phyloP scores from a whole-genome alignment of 2,113 vertebrate species.

The Ivindomyrus marchei region DNA sequence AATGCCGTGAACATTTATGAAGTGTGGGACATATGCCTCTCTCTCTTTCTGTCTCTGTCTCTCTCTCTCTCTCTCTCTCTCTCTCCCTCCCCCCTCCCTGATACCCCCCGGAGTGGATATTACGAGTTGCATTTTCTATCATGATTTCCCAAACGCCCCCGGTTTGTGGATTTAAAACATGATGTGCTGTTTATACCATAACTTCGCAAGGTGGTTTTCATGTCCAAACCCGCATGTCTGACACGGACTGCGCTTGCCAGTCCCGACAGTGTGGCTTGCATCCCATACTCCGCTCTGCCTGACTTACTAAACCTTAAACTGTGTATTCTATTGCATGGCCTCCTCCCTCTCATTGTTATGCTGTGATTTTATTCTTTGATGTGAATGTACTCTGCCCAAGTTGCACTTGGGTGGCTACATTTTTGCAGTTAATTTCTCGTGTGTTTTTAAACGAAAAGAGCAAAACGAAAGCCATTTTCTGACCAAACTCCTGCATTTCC shows the following conservation, averaged over 20 bases:
- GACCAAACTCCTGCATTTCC: conserved; percentile 92
- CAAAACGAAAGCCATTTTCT: conserved; percentile 77
- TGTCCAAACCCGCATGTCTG: conserved; percentile 68
- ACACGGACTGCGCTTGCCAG: conserved; percentile 55
- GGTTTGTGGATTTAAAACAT: conserved; percentile 41
- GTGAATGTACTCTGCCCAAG: conserved; percentile 80
- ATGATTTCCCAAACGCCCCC: conserved; percentile 32
- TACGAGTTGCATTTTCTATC: conserved; percentile 31
- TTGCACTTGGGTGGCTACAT: conserved; percentile 85
- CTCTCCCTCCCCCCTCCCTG: background rate
- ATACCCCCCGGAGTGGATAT: conserved; percentile 6
- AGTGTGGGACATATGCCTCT: conserved; percentile 17
- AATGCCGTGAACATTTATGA: conserved; percentile 20
- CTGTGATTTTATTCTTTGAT: conserved; percentile 73
- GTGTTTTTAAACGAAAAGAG: conserved; percentile 67
- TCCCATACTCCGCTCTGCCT: conserved; percentile 77
- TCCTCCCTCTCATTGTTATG: conserved; percentile 36
- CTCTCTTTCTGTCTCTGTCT: background rate
- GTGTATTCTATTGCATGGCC: conserved; percentile 43
- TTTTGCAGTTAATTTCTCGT: conserved; percentile 79
- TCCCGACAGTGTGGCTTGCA: conserved; percentile 62
- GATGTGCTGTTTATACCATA: conserved; percentile 44
- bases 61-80: conserved; percentile 1
- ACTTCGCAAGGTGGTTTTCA: conserved; percentile 54
- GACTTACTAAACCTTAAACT: conserved; percentile 63